Evolutionary conservation across 2,888 invertebrate species (phyloP).

Genomic region (Acleris laterana): DNA sequence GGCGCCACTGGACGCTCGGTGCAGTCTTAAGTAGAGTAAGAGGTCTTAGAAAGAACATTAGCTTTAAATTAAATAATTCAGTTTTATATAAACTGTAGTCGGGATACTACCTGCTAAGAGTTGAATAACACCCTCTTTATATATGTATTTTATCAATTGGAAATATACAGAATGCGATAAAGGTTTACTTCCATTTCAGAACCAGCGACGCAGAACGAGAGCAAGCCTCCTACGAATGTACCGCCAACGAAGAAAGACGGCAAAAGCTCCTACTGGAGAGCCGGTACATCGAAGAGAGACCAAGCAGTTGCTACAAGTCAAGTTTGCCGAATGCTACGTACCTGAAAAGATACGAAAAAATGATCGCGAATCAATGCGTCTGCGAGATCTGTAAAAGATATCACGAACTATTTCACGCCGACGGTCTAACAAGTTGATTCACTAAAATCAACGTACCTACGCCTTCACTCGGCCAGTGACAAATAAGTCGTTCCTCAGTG

Average conservation of each 20-base stretch:
- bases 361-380: slow-evolving; percentile 57
- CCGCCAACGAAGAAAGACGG: slow-evolving; percentile 44
- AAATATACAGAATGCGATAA: no score
- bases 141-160: no score
- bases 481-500: no score
- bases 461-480: no score
- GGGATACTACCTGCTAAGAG: no score
- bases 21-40: no score
- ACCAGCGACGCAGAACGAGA: slow-evolving; percentile 36
- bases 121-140: no score
- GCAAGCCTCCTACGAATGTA: slow-evolving; percentile 22
- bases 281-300: slow-evolving; percentile 57
- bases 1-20: no score
- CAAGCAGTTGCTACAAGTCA: slow-evolving; percentile 11
- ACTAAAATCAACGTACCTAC: background rate
- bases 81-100: no score
- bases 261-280: slow-evolving; percentile 65
- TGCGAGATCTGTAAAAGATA: slow-evolving; percentile 75
- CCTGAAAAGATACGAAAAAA: slow-evolving; percentile 33
- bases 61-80: no score
- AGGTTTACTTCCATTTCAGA: slow-evolving; percentile 1
- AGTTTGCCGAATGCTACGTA: no score
- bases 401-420: slow-evolving; percentile 67
- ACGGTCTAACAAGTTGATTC: slow-evolving; percentile 7
- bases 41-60: no score